phyloP scores from a whole-genome alignment of 1,140 invertebrate species.

The Acromyrmex heyeri region DNA sequence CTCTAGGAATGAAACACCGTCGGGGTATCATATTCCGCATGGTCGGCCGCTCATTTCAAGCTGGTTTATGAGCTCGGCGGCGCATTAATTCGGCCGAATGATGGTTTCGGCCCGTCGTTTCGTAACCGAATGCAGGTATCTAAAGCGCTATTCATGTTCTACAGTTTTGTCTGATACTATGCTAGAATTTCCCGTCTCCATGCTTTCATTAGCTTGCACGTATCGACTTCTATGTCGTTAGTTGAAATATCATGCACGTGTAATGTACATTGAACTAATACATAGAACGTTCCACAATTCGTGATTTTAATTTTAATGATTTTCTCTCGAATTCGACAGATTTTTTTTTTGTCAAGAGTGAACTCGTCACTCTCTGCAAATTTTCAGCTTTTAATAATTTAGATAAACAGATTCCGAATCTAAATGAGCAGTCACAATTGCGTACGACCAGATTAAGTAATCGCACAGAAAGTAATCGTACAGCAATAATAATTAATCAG shows the following conservation, averaged over 20 bases:
- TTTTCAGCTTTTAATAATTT: neutral
- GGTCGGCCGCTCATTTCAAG: constrained; percentile 51
- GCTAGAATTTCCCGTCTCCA: neutral
- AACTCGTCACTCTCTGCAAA: neutral
- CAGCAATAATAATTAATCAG: constrained; percentile 29
- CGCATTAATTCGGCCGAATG: constrained; percentile 69
- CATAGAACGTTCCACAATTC: neutral
- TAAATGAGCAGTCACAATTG: neutral
- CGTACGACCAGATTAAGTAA: neutral
- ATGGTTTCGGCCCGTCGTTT: constrained; percentile 39
- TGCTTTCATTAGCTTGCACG: constrained; percentile 5
- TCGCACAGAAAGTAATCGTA: neutral
- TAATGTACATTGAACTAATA: neutral
- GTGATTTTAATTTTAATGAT: constrained; percentile 4
- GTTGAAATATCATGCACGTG: neutral
- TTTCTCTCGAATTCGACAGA: neutral
- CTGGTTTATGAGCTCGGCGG: constrained; percentile 66
- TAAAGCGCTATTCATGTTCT: constrained; percentile 18
- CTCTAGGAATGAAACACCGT: constrained; percentile 62
- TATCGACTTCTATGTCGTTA: neutral
- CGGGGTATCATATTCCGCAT: constrained; percentile 52
- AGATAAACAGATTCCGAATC: constrained; percentile 15
- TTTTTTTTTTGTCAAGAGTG: neutral
- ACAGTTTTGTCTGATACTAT: constrained; percentile 34
- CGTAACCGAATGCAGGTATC: constrained; percentile 27